phyloP scores from a whole-genome alignment of 1,140 invertebrate genomes.

The Pentalonia nigronervosa region DNA sequence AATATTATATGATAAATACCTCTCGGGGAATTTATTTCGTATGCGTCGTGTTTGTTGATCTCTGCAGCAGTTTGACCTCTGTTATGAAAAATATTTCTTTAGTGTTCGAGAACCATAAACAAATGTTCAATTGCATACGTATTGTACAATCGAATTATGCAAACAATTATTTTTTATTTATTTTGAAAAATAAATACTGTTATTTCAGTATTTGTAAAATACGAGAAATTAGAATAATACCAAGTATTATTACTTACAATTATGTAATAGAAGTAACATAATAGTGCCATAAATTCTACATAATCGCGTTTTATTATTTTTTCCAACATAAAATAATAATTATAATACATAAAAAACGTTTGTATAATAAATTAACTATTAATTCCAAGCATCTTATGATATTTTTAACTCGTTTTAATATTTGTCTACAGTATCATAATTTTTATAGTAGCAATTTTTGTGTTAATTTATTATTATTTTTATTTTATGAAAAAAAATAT shows the following conservation, averaged over 20 bases:
- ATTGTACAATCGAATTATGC: neutral
- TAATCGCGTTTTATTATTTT: neutral
- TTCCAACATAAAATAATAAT: neutral
- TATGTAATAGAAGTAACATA: neutral
- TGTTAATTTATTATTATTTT: neutral
- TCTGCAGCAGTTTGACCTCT: slow-evolving; percentile 23
- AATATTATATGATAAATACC: slow-evolving; percentile 23
- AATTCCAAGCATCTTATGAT: neutral
- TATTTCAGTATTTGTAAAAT: neutral
- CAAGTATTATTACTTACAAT: neutral
- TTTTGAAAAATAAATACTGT: neutral
- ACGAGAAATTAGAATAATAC: neutral
- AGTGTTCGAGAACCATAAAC: neutral
- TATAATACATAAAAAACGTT: neutral
- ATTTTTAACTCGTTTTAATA: neutral
- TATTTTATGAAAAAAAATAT: neutral
- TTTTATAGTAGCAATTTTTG: neutral
- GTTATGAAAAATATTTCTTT: neutral
- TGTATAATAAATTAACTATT: neutral
- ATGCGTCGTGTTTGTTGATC: slow-evolving; percentile 8
- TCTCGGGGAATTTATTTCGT: slow-evolving; percentile 37
- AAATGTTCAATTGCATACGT: neutral
- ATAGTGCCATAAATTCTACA: neutral
- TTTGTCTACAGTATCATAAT: neutral
- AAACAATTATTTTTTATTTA: slow-evolving; percentile 7